Percentiles rank a stretch among this genome's conserved stretches.
Conservation (phyloP, 2,888 invertebrate species). For the Cephus sareptanus region DNA sequence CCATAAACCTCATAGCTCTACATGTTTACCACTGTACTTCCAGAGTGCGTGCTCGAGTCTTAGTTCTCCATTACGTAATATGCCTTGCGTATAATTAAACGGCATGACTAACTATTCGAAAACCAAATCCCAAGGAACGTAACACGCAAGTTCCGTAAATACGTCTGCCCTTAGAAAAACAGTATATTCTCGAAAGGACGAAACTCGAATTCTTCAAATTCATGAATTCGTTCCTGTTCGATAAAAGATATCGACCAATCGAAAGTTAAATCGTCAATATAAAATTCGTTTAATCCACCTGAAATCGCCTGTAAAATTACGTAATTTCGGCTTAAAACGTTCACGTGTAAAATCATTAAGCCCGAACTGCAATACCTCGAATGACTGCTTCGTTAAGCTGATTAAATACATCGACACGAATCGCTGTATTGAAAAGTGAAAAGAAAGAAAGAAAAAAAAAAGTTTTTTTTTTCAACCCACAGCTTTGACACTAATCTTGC, state of each 20-base stretch:
- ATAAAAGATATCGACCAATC: background rate
- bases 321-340: background rate
- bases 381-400: background rate
- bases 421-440: background rate
- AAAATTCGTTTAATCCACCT: background rate
- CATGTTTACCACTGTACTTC: background rate
- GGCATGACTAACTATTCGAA: background rate
- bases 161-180: background rate
- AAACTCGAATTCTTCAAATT: background rate
- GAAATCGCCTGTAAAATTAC: background rate
- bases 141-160: background rate
- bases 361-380: background rate
- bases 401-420: background rate
- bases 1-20: background rate
- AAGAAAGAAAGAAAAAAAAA: background rate
- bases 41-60: background rate
- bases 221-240: background rate
- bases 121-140: background rate
- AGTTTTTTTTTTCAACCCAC: background rate
- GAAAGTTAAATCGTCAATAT: background rate
- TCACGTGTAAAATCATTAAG: background rate
- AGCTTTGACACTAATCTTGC: background rate
- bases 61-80: background rate
- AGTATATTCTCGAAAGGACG: background rate
- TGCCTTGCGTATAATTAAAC: background rate